These are phyloP conservation scores for Drosophila helvetica DNA, from an alignment of 2,888 invertebrate species.

Conservation along the genomic window DNA sequence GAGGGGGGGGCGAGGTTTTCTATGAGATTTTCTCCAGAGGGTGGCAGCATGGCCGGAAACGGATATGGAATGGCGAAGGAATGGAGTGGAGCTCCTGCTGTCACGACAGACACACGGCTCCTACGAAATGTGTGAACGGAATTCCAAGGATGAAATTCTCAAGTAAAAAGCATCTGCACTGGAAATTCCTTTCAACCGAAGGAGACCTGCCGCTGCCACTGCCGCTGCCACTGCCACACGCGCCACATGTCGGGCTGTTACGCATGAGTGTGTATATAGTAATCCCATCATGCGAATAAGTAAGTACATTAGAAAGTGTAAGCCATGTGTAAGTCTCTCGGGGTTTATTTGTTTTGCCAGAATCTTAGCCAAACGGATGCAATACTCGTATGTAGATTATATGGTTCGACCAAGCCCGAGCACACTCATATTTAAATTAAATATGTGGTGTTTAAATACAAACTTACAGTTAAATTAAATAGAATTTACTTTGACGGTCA, in stretches of 20 bases:
- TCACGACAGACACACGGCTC: not conserved
- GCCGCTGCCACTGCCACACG: not conserved
- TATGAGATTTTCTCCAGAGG: not conserved
- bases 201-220: not conserved
- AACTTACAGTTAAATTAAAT: no score
- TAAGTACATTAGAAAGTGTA: not conserved
- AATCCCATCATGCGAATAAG: not conserved
- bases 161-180: constrained; percentile 23
- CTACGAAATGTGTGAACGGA: constrained; percentile 2
- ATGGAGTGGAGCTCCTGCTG: constrained; percentile 4
- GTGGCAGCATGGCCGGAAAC: not conserved
- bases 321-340: not conserved
- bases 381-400: no score
- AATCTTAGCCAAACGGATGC: no score
- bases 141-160: constrained; percentile 7
- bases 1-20: not conserved
- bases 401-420: no score
- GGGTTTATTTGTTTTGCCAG: not conserved
- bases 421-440: no score
- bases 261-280: not conserved
- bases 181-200: constrained; percentile 5
- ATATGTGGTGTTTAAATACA: no score
- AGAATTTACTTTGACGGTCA: no score
- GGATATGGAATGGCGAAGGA: not conserved
- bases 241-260: not conserved